A percentile compares a stretch with the other conserved stretches of the same genome.
These are phyloP conservation scores for Myotis myotis DNA, from an alignment of 2,797 vertebrate species.

Conservation along the genomic window DNA sequence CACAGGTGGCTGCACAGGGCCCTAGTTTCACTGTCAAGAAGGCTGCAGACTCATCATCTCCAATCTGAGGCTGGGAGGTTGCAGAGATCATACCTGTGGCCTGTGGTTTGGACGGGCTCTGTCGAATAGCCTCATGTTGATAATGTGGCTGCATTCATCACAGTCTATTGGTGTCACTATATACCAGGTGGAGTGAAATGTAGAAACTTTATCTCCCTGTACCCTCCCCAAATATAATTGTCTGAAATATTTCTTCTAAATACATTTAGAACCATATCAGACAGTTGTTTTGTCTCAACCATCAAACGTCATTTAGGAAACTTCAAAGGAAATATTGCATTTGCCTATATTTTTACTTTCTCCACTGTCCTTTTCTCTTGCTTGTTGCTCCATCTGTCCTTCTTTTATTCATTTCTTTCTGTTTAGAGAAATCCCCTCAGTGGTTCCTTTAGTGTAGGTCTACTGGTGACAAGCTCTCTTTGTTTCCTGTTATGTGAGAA, in stretches of 20 bases:
- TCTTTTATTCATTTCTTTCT: not conserved
- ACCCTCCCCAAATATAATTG: not conserved
- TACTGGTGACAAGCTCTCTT: not conserved
- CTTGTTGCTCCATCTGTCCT: not conserved
- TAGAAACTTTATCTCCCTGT: not conserved
- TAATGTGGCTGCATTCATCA: rapidly evolving
- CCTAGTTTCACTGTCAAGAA: not conserved
- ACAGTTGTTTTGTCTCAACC: not conserved
- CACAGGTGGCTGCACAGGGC: not conserved
- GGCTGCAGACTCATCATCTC: not conserved
- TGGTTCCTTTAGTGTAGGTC: not conserved
- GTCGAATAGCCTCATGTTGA: rapidly evolving
- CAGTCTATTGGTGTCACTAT: not conserved
- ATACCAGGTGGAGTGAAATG: not conserved
- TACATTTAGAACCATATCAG: not conserved
- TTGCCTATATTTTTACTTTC: not conserved
- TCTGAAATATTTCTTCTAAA: not conserved
- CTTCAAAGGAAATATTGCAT: not conserved
- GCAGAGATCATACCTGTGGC: not conserved
- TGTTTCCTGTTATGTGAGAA: not conserved
- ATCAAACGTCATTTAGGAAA: not conserved
- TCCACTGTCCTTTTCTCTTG: not conserved
- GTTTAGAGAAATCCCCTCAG: not conserved
- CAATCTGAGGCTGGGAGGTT: rapidly evolving
- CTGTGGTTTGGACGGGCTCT: not conserved